phyloP scores from a whole-genome alignment of 2,888 invertebrate genomes.

The Odontocolon sp. region DNA sequence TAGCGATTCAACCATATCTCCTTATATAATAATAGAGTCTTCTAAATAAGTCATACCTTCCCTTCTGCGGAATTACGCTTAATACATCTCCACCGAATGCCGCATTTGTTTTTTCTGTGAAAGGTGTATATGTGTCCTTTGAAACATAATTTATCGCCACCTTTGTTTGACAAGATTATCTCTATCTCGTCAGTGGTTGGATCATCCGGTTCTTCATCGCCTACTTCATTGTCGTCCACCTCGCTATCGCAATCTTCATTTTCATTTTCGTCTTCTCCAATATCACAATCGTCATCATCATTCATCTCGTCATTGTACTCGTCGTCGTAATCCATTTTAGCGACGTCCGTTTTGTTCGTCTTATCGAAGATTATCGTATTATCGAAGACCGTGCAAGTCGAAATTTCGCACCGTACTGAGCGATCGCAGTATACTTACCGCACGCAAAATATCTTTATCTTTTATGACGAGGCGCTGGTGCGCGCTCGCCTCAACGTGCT shows the following conservation, averaged over 20 bases:
- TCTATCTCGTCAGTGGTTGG: not conserved
- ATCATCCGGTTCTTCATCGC: conserved; percentile 1
- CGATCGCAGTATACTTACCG: not conserved
- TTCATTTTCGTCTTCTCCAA: not conserved
- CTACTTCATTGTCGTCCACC: not conserved
- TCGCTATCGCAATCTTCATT: not conserved
- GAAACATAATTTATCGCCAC: not conserved
- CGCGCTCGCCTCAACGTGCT: too few relatives aligned
- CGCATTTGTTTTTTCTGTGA: not conserved
- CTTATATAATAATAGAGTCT: too few relatives aligned
- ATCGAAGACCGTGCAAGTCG: too few relatives aligned
- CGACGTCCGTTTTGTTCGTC: not conserved
- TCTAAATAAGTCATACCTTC: conserved; percentile 6
- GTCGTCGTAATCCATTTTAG: not conserved
- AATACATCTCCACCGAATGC: not conserved
- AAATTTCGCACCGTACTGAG: not conserved
- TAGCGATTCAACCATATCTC: too few relatives aligned
- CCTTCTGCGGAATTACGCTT: not conserved
- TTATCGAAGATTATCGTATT: too few relatives aligned
- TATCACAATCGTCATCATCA: not conserved
- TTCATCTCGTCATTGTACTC: not conserved
- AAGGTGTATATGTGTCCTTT: not conserved
- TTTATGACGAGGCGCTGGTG: too few relatives aligned
- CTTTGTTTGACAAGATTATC: conserved; percentile 1
- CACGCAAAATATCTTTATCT: not conserved